These are phyloP conservation scores for Leptopterna dolabrata DNA, from an alignment of 2,888 invertebrate species.

Conservation along the genomic window DNA sequence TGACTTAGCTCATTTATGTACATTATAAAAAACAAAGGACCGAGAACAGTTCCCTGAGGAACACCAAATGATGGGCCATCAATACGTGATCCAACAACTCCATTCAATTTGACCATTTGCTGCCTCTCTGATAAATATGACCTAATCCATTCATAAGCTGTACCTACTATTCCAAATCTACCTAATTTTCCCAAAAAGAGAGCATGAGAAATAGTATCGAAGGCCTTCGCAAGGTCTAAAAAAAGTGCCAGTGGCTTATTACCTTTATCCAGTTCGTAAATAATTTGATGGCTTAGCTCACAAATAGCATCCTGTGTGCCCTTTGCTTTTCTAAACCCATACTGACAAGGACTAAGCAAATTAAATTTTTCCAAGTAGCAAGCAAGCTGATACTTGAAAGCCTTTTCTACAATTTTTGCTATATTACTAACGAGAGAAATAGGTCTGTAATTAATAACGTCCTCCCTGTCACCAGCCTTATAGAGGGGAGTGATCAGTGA, in stretches of 20 bases:
- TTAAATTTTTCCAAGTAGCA: background rate
- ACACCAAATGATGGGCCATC: too few relatives aligned
- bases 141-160: background rate
- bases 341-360: background rate
- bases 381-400: background rate
- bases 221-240: background rate
- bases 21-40: too few relatives aligned
- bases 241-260: background rate
- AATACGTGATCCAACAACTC: too few relatives aligned
- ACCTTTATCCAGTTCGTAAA: background rate
- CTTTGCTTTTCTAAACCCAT: background rate
- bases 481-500: background rate
- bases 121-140: too few relatives aligned
- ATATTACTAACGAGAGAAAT: background rate
- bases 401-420: background rate
- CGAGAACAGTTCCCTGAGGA: too few relatives aligned
- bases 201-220: background rate
- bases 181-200: background rate
- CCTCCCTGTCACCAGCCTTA: background rate
- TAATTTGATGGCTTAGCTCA: background rate
- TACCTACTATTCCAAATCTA: background rate
- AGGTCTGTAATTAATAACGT: background rate
- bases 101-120: background rate
- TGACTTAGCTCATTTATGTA: too few relatives aligned
- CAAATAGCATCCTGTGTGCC: background rate